phyloP scores from a whole-genome alignment of 2,888 invertebrate species.

The Malthinus flaveolus region DNA sequence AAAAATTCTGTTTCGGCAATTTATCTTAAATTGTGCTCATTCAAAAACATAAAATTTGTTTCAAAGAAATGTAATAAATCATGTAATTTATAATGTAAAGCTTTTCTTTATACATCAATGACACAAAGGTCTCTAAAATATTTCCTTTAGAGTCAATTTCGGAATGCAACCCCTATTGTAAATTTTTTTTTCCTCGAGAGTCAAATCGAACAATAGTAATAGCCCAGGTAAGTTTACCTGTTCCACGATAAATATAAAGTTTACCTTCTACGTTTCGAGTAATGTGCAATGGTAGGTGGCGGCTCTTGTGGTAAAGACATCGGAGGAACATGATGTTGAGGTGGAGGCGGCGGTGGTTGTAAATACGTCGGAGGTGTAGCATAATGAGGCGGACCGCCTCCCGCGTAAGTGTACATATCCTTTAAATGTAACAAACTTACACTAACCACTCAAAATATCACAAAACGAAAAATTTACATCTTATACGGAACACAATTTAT shows the following conservation, averaged over 20 bases:
- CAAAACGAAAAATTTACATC: slow-evolving; percentile 6
- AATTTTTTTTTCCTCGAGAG: slow-evolving; percentile 4
- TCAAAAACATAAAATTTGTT: no score
- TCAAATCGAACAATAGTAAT: neutral
- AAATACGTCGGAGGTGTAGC: slow-evolving; percentile 55
- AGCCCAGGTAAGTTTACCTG: slow-evolving; percentile 4
- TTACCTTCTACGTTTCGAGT: slow-evolving; percentile 56
- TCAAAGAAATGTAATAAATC: no score
- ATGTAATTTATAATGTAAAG: no score
- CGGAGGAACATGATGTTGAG: slow-evolving; percentile 46
- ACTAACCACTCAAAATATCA: slow-evolving; percentile 17
- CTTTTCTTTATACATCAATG: neutral
- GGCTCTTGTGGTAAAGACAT: slow-evolving; percentile 47
- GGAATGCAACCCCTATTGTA: slow-evolving; percentile 14
- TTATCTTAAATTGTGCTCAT: no score
- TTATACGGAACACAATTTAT: neutral
- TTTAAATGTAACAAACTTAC: slow-evolving; percentile 34
- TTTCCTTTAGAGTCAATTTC: slow-evolving; percentile 12
- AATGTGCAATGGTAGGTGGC: slow-evolving; percentile 51
- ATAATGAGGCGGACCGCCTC: slow-evolving; percentile 55
- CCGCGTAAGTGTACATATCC: slow-evolving; percentile 57
- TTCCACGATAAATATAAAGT: neutral
- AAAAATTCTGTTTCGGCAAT: no score
- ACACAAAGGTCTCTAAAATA: slow-evolving; percentile 2
- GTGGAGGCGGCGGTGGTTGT: slow-evolving; percentile 52